Evolutionary conservation across 2,888 invertebrate species (phyloP).

Genomic region (Rhagium mordax): DNA sequence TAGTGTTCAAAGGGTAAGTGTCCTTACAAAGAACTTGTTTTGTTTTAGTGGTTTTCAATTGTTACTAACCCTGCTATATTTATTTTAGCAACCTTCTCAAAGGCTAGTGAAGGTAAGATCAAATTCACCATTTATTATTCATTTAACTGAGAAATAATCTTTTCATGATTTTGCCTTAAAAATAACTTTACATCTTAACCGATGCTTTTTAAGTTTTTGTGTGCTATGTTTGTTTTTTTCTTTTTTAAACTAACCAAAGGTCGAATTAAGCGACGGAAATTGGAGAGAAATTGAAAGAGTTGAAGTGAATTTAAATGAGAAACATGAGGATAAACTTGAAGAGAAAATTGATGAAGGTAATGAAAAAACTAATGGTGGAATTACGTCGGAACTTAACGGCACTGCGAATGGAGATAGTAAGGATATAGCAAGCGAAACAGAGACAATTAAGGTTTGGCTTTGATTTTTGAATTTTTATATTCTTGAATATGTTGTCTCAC

Average conservation of each 20-base stretch:
- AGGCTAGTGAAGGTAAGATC: conserved; percentile 69
- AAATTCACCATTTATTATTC: not conserved
- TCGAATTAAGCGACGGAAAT: conserved; percentile 64
- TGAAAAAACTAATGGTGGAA: conserved; percentile 40
- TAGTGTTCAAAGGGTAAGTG: conserved; percentile 88
- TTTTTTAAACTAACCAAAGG: conserved; percentile 66
- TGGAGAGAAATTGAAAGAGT: conserved; percentile 69
- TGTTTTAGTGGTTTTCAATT: conserved; percentile 25
- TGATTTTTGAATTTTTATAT: conserved; percentile 40
- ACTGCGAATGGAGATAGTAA: conserved; percentile 48
- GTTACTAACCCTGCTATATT: conserved; percentile 43
- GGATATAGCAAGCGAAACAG: conserved; percentile 47
- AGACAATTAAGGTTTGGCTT: conserved; percentile 56
- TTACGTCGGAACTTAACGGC: conserved; percentile 39
- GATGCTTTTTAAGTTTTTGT: conserved; percentile 39
- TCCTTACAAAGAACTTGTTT: conserved; percentile 4
- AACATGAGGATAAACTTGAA: conserved; percentile 39
- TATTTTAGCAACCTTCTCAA: conserved; percentile 69
- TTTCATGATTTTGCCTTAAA: conserved; percentile 22
- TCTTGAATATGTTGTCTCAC: not conserved
- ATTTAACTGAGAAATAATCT: conserved; percentile 24
- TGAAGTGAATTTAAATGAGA: conserved; percentile 56
- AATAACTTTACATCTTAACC: conserved; percentile 19
- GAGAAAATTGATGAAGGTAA: conserved; percentile 43
- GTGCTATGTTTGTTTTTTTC: conserved; percentile 50